Evolutionary conservation across 1,140 invertebrate genomes (phyloP), one percentile per base, ranked within the genome.

Genomic region (Battus philenor): DNA sequence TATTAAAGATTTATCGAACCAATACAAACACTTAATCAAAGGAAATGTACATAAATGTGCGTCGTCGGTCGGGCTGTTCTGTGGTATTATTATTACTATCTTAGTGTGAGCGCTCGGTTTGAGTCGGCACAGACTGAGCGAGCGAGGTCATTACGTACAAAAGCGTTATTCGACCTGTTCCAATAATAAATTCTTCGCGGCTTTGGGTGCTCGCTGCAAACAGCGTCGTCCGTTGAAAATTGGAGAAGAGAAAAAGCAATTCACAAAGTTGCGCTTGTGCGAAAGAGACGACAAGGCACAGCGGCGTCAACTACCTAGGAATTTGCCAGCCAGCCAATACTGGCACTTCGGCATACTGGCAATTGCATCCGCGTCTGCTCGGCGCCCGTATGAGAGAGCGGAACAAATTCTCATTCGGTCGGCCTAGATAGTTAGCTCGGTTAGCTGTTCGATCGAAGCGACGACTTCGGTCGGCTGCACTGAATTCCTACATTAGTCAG

Each of bases 301-400:
- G 38, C 52, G 51, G 54, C 49, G 54, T 44, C 54, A 58, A 52
- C 46, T 33, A 54, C 41, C 58, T 70, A 63, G 66, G 53, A 64
- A 66, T 68, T 57, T 77, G 73, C 67, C 66, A 72, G 62, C 53
- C 61, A 65, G 60, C 68, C 74, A 77, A 76, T 79, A 68, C 68
- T 82, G 75, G 72, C 75, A 82, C 53, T 59, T 59, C 62, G 62
- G 59, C 55, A 56, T 54, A 66, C 64, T 68, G 71, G 73, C 73
- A 72, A 56, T 72, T 72, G 70, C 75, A 75, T 63, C 60, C 57
- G 71, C 63, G 68, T 65, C 65, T 54, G 43, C 55, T 62, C 63
- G 66, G 48, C 59, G 55, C 53, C 31, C 53, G 50, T 47, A 53
- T 50, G 73, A 69, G 68, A 68, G 69, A 78, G 72, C 59, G 62